Percentiles rank a stretch among this genome's conserved stretches.
Evolutionary conservation across 1,140 invertebrate species (phyloP).

Genomic region (Teleogryllus occipitalis): DNA sequence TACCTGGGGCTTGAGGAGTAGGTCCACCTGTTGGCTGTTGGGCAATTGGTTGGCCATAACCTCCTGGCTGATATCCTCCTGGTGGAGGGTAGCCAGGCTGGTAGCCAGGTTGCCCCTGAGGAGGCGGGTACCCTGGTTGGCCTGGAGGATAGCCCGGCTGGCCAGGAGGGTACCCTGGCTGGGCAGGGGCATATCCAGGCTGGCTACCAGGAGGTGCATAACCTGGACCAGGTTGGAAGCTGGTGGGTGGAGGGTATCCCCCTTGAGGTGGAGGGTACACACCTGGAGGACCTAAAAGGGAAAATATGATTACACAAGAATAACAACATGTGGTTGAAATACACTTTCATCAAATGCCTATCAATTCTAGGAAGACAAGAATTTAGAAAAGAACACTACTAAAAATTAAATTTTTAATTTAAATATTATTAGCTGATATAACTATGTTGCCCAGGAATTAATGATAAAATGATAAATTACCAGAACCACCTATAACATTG

Average conservation of each 20-base stretch:
- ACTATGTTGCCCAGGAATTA: too few relatives aligned
- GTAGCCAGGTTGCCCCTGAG: constrained; percentile 13
- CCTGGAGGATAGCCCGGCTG: constrained; percentile 27
- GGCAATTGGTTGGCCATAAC: constrained; percentile 15
- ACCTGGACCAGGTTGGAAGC: not conserved
- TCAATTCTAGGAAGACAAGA: too few relatives aligned
- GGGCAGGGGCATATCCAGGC: not conserved
- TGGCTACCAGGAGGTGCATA: constrained; percentile 9
- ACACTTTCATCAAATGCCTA: too few relatives aligned
- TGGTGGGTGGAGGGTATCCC: not conserved
- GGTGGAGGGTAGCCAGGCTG: not conserved
- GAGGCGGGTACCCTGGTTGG: not conserved
- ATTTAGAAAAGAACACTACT: too few relatives aligned
- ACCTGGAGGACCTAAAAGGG: not conserved
- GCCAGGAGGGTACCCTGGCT: constrained; percentile 8
- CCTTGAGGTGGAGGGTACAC: not conserved
- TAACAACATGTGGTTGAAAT: not conserved
- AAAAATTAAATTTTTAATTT: too few relatives aligned
- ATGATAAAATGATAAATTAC: too few relatives aligned
- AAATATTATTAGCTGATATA: too few relatives aligned
- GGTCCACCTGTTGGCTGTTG: constrained; percentile 13
- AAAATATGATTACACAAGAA: not conserved
- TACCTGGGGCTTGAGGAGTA: not conserved
- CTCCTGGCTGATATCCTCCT: constrained; percentile 4
- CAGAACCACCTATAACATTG: too few relatives aligned